Conservation (phyloP, 2,113 vertebrate species). For the Barbus barbus region DNA sequence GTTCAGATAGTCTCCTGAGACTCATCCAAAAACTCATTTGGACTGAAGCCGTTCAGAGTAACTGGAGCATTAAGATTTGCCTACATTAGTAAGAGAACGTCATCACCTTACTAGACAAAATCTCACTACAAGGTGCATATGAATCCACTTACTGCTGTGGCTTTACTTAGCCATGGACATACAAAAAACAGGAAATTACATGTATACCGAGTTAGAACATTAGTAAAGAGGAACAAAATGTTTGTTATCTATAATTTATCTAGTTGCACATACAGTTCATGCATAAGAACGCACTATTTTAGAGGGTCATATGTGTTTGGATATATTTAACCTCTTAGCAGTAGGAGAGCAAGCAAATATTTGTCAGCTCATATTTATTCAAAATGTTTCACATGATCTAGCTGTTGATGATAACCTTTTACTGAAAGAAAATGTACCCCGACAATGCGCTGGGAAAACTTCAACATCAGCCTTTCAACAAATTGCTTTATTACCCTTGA, state of each 20-base stretch:
- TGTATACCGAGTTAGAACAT: not conserved
- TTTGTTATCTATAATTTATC: constrained; percentile 22
- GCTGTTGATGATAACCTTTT: not conserved
- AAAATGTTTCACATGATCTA: not conserved
- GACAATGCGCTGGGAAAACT: not conserved
- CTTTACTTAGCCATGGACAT: too few relatives aligned
- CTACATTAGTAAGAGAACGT: not conserved
- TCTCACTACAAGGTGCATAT: not conserved
- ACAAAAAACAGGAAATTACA: not conserved
- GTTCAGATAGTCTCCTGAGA: constrained; percentile 9
- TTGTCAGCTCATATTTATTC: constrained; percentile 6
- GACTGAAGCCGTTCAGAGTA: not conserved
- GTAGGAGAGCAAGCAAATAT: constrained; percentile 63
- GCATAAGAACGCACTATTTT: constrained; percentile 58
- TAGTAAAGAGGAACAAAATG: not conserved
- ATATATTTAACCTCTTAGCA: constrained; percentile 69
- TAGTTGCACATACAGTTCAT: constrained; percentile 49
- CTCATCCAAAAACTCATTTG: constrained; percentile 5
- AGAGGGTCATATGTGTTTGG: constrained; percentile 66
- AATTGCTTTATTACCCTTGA: not conserved
- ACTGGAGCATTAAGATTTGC: not conserved
- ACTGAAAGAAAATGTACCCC: not conserved
- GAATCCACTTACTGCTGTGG: not conserved
- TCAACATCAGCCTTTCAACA: too few relatives aligned
- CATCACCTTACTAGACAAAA: constrained; percentile 2